Base-by-base conservation (phyloP, 1,140 invertebrate species). In the Octopus sinensis region DNA sequence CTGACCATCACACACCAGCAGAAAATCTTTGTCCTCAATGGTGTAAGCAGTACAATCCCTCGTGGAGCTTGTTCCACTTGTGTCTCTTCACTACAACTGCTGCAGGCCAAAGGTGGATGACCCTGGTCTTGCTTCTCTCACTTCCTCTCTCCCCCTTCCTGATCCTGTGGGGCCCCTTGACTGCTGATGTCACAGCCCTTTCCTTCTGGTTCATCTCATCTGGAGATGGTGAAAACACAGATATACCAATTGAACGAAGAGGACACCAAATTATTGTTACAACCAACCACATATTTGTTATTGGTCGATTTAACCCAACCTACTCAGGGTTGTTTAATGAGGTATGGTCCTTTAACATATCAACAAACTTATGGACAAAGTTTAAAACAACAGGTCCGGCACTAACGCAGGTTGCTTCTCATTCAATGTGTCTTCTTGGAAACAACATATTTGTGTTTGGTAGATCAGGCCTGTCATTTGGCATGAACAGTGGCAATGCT, bases 391-490 rank as follows among this genome's bases (percentile, higher is more conserved):
- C 92, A 79, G 68, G 68, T n/a, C 92, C 93, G 84, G 93, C 96
- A 91, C 96, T 96, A 4, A 92, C 93, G 81, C 95, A 96, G 89
- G 88, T 96, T 75, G 96, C 95, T 43, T 97, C 96, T 12, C 95
- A 95, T 91, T 78, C 85, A 82, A 85, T 95, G 85, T 91, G 94
- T 82, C 91, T 95, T 81, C 92, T 93, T 88, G 93, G 94, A 54
- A 92, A 93, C 85, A 92, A 93, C 77, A 88, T 97, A 82, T 93
- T 97, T 90, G 93, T 96, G 68, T 96, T 94, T 92, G 96, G 96
- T 68, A 96, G 96, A 0, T 97, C 96, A 56, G 96, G 96, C 4
- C 93, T 94, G 83, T 96, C 96, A 1, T 97, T 97, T 92, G 96
- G 96, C 6, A 92, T 93, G 73, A 92, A 92, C 54, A 96, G 94